A percentile compares a stretch with the other conserved stretches of the same genome.
phyloP scores from a whole-genome alignment of 2,797 vertebrate genomes.

The Nannoperca australis region DNA sequence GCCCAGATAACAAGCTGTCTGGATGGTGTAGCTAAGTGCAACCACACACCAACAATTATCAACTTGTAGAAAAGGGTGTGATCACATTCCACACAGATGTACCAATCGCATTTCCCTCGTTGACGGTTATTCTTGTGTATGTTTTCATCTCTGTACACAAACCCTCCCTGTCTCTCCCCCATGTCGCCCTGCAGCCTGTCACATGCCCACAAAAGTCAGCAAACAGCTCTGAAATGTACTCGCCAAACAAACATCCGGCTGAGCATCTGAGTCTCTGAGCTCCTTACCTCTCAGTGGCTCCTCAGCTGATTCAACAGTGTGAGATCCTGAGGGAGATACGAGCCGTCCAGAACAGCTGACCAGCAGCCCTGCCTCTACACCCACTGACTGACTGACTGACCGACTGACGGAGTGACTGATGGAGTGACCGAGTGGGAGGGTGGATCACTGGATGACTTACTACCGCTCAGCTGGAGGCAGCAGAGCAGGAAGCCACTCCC shows the following conservation, averaged over 20 bases:
- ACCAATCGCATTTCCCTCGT: background rate
- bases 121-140: background rate
- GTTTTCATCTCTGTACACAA: background rate
- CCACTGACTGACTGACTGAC: slow-evolving; percentile 24
- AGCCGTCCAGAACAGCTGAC: slow-evolving; percentile 63
- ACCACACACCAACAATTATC: slow-evolving; percentile 24
- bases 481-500: slow-evolving; percentile 62
- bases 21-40: slow-evolving; percentile 42
- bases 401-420: slow-evolving; percentile 16
- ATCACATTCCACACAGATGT: slow-evolving; percentile 29
- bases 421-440: slow-evolving; percentile 19
- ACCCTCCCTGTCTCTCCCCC: background rate
- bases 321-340: slow-evolving; percentile 64
- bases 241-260: slow-evolving; percentile 7
- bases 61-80: slow-evolving; percentile 51
- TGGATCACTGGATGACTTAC: slow-evolving; percentile 39
- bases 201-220: slow-evolving; percentile 42
- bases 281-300: slow-evolving; percentile 71
- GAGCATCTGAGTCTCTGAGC: background rate
- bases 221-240: slow-evolving; percentile 13
- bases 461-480: slow-evolving; percentile 60
- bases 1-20: slow-evolving; percentile 19
- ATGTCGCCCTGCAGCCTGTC: slow-evolving; percentile 38
- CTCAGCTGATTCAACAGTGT: slow-evolving; percentile 64
- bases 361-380: slow-evolving; percentile 65